phyloP scores from a whole-genome alignment of 1,140 invertebrate species.

The Thereuonema tuberculata region DNA sequence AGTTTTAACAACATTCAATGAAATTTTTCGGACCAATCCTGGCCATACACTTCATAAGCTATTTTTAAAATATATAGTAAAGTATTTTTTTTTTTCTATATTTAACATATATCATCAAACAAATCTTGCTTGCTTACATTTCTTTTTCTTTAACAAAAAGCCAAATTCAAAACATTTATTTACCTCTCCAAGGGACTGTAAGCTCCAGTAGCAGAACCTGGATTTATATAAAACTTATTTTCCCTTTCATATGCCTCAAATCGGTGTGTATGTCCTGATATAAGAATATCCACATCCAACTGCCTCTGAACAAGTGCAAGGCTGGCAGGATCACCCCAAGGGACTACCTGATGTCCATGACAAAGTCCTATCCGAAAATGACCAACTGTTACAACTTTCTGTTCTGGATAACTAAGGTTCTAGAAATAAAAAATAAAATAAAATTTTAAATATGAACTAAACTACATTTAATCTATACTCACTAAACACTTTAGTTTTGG shows the following conservation, averaged over 20 bases:
- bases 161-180: constrained; percentile 24
- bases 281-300: constrained; percentile 95
- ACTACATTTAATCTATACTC: background rate
- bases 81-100: too few relatives aligned
- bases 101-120: too few relatives aligned
- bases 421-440: constrained; percentile 35
- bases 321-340: constrained; percentile 90
- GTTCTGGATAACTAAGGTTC: constrained; percentile 92
- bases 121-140: too few relatives aligned
- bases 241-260: constrained; percentile 98
- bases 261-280: constrained; percentile 96
- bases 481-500: background rate
- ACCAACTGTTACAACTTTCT: constrained; percentile 96
- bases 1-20: too few relatives aligned
- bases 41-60: too few relatives aligned
- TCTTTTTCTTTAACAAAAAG: too few relatives aligned
- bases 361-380: constrained; percentile 95
- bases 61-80: too few relatives aligned
- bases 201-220: constrained; percentile 95
- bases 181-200: constrained; percentile 86
- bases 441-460: too few relatives aligned
- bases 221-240: constrained; percentile 98
- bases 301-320: constrained; percentile 88
- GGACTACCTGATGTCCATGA: constrained; percentile 94
- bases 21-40: too few relatives aligned